phyloP scores from a whole-genome alignment of 2,113 vertebrate species.

The Dicentrarchus labrax region DNA sequence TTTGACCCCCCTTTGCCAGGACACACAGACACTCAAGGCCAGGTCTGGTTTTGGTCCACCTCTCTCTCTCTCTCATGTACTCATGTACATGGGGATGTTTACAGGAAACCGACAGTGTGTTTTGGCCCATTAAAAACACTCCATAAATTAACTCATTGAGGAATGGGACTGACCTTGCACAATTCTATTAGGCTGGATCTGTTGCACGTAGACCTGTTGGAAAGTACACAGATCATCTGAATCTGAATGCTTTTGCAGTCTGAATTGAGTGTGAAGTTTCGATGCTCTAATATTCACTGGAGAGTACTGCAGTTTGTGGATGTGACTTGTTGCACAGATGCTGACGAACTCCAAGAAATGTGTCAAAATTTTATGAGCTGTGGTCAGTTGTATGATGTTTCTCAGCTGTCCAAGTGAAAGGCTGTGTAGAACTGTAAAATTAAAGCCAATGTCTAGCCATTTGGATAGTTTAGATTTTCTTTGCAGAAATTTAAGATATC shows the following conservation, averaged over 20 bases:
- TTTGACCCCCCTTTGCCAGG: conserved; percentile 65
- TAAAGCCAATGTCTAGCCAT: background rate
- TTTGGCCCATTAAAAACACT: conserved; percentile 53
- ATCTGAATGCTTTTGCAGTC: conserved; percentile 13
- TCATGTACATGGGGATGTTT: conserved; percentile 62
- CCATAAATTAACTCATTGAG: conserved; percentile 44
- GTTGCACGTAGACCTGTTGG: conserved; percentile 3
- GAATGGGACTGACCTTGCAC: conserved; percentile 48
- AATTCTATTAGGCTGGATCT: background rate
- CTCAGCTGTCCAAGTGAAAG: background rate
- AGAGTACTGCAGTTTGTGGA: conserved; percentile 10
- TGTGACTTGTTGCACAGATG: conserved; percentile 21
- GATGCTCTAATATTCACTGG: background rate
- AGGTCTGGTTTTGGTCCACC: conserved; percentile 60
- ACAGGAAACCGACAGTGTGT: conserved; percentile 61
- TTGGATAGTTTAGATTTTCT: background rate
- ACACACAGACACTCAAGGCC: conserved; percentile 70
- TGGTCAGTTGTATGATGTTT: background rate
- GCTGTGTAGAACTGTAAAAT: background rate
- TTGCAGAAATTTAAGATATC: background rate
- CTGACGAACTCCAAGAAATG: background rate
- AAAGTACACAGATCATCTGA: conserved; percentile 21
- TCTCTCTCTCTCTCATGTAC: conserved; percentile 21
- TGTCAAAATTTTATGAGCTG: background rate
- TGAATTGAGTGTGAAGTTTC: conserved; percentile 5